A percentile compares a stretch with the other conserved stretches of the same genome.
These are phyloP conservation scores for Montipora cactus DNA, from an alignment of 64 coral and sea anemone species.

Conservation along the genomic window DNA sequence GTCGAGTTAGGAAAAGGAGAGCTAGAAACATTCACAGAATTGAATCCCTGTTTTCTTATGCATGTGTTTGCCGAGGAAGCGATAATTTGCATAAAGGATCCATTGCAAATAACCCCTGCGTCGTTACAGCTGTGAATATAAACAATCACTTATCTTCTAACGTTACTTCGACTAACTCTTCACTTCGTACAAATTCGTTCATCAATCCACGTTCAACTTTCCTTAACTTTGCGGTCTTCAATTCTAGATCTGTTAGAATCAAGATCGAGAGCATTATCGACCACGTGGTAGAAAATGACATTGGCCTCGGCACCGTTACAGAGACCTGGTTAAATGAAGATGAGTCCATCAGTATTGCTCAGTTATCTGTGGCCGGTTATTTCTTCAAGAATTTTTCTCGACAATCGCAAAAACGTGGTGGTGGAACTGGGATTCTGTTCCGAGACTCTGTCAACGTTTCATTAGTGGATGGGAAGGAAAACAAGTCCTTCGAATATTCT, in stretches of 20 bases:
- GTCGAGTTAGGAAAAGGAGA: not conserved
- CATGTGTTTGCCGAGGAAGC: not conserved
- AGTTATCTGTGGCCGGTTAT: too few species aligned
- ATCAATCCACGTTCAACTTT: slow-evolving; percentile 7
- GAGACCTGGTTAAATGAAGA: too few species aligned
- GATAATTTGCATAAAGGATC: slow-evolving; percentile 23
- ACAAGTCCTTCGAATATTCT: too few species aligned
- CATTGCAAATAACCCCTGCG: slow-evolving; percentile 7
- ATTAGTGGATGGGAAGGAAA: too few species aligned
- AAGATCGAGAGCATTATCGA: too few species aligned
- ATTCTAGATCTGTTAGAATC: not conserved
- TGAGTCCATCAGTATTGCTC: too few species aligned
- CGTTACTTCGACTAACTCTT: not conserved
- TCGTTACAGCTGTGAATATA: slow-evolving; percentile 10
- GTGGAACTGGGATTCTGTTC: too few species aligned
- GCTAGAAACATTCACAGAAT: not conserved
- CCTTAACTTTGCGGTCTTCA: slow-evolving; percentile 1
- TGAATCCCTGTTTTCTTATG: not conserved
- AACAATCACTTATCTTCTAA: slow-evolving; percentile 1
- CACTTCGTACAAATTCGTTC: slow-evolving; percentile 14
- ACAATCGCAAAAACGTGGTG: too few species aligned
- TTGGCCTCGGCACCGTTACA: too few species aligned
- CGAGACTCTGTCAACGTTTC: too few species aligned
- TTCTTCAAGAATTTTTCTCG: too few species aligned
- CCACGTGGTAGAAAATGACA: too few species aligned